Conservation (phyloP, 1,140 invertebrate species). For the Asobara japonica region DNA sequence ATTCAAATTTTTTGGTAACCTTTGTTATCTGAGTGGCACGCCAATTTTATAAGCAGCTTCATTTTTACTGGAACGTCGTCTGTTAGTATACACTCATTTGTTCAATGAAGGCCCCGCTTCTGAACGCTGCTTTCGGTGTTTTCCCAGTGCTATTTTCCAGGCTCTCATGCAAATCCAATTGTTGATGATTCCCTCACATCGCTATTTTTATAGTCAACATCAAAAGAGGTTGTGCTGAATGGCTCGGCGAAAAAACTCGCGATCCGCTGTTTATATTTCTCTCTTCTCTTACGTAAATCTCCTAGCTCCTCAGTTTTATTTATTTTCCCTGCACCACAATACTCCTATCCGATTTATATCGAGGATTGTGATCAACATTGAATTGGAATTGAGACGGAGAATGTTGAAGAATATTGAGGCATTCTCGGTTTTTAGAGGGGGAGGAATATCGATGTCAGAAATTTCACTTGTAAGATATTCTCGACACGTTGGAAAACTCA, state of each 20-base stretch:
- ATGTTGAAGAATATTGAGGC: not conserved
- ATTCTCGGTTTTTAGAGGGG: not conserved
- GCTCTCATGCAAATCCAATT: not conserved
- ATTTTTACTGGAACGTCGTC: too few species aligned
- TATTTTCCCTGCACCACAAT: not conserved
- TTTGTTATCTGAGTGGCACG: too few species aligned
- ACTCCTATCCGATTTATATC: not conserved
- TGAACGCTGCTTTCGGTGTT: too few species aligned
- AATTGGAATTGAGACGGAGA: not conserved
- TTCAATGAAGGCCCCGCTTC: too few species aligned
- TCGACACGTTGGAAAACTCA: conserved; percentile 26
- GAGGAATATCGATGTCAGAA: conserved; percentile 9
- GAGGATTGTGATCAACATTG: conserved; percentile 2
- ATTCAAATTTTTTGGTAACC: too few species aligned
- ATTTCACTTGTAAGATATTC: conserved; percentile 16
- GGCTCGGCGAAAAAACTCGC: not conserved
- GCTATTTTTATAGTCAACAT: not conserved
- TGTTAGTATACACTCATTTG: too few species aligned
- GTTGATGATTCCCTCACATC: not conserved
- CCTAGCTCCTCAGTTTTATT: not conserved
- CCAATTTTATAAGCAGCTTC: too few species aligned
- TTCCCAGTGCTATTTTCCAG: too few species aligned
- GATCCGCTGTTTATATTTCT: conserved; percentile 2
- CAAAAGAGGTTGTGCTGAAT: not conserved
- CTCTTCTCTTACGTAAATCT: not conserved